A percentile compares a stretch with the other conserved stretches of the same genome.
These are phyloP conservation scores for Pecten maximus DNA, from an alignment of 2,888 invertebrate species.

Conservation along the genomic window DNA sequence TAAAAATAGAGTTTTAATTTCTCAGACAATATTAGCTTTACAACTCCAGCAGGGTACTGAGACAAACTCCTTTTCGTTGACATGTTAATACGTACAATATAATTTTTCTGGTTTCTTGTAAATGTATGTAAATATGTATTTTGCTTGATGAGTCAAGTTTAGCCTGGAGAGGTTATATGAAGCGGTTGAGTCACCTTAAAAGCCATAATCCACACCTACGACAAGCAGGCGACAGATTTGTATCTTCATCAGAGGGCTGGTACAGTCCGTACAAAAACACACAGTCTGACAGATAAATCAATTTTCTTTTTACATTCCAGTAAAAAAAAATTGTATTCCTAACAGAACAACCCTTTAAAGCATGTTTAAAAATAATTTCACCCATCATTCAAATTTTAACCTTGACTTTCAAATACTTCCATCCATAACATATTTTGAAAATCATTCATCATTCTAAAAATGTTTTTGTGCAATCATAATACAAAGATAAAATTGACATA, in stretches of 20 bases:
- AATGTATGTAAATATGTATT: constrained; percentile 6
- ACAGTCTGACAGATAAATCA: background rate
- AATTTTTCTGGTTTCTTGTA: background rate
- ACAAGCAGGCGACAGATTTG: background rate
- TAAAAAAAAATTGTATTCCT: too few species aligned
- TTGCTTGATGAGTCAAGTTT: background rate
- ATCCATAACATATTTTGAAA: background rate
- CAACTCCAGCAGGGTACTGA: background rate
- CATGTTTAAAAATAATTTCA: background rate
- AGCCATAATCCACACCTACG: background rate
- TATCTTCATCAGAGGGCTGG: background rate
- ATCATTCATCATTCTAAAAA: background rate
- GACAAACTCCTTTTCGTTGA: background rate
- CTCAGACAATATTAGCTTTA: too few species aligned
- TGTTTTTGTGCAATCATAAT: background rate
- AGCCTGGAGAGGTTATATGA: background rate
- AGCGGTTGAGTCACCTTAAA: background rate
- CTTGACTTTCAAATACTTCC: background rate
- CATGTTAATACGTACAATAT: background rate
- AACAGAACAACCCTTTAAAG: too few species aligned
- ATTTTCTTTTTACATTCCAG: background rate
- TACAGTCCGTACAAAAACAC: background rate
- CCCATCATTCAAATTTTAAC: background rate
- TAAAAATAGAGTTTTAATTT: background rate
- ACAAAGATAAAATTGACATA: background rate